Evolutionary conservation across 2,797 vertebrate species (phyloP).

Genomic region (Pipistrellus pygmaeus): DNA sequence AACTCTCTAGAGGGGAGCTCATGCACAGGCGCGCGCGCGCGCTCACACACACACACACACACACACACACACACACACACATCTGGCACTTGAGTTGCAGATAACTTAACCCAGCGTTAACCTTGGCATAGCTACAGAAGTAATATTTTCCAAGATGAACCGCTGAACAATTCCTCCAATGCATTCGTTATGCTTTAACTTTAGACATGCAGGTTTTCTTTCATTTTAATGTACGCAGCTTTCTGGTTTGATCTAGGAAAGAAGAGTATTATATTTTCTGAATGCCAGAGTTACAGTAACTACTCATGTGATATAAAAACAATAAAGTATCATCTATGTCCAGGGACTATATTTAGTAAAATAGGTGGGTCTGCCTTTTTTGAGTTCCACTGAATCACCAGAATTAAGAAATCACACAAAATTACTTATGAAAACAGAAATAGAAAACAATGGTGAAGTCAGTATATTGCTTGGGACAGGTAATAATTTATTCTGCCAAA

Average conservation of each 20-base stretch:
- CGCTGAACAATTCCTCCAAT: slow-evolving; percentile 70
- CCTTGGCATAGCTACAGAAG: slow-evolving; percentile 80
- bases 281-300: slow-evolving; percentile 31
- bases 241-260: slow-evolving; percentile 61
- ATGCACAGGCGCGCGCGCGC: neutral
- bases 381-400: neutral
- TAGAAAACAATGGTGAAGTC: slow-evolving; percentile 37
- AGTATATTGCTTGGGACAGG: neutral
- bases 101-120: slow-evolving; percentile 80
- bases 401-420: slow-evolving; percentile 49
- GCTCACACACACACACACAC: no score
- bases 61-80: neutral
- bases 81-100: slow-evolving; percentile 67
- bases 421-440: slow-evolving; percentile 40
- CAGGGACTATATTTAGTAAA: slow-evolving; percentile 18
- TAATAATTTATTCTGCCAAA: slow-evolving; percentile 13
- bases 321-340: neutral
- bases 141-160: slow-evolving; percentile 81
- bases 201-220: slow-evolving; percentile 73
- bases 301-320: slow-evolving; percentile 19
- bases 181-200: slow-evolving; percentile 80
- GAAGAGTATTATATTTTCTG: slow-evolving; percentile 22
- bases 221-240: neutral
- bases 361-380: neutral
- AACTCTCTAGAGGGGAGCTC: slow-evolving; percentile 6